Percentiles rank a stretch among this genome's conserved stretches.
Evolutionary conservation across 1,140 invertebrate species (phyloP).

Genomic region (Euura lappo): DNA sequence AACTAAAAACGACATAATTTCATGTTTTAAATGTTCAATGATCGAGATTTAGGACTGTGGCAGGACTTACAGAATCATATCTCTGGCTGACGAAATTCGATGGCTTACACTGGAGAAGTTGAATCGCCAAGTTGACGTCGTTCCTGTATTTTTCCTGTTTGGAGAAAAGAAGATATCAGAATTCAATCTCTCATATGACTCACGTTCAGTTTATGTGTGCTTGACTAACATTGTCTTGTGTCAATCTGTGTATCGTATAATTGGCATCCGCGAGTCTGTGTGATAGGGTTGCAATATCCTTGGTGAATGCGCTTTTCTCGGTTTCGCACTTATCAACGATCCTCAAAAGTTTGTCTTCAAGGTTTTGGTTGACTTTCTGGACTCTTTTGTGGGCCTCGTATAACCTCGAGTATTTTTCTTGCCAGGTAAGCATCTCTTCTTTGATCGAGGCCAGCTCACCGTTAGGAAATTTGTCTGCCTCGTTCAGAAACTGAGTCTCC

Average conservation of each 20-base stretch:
- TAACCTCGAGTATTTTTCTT: constrained; percentile 88
- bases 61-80: constrained; percentile 82
- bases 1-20: constrained; percentile 68
- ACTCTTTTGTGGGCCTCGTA: constrained; percentile 93
- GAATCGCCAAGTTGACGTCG: constrained; percentile 93
- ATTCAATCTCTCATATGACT: background rate
- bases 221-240: constrained; percentile 88
- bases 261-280: constrained; percentile 88
- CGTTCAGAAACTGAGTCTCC: constrained; percentile 84
- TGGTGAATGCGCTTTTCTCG: constrained; percentile 86
- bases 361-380: constrained; percentile 93
- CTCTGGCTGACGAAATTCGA: constrained; percentile 93
- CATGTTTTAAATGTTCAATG: constrained; percentile 18
- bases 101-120: constrained; percentile 93
- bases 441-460: constrained; percentile 77
- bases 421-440: constrained; percentile 85
- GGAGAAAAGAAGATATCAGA: constrained; percentile 33
- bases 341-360: constrained; percentile 93
- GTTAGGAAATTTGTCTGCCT: constrained; percentile 76
- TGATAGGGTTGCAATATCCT: constrained; percentile 86
- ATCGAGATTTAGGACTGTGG: constrained; percentile 11
- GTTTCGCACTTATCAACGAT: constrained; percentile 93
- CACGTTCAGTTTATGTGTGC: background rate
- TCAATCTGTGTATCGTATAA: constrained; percentile 82
- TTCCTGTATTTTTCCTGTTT: constrained; percentile 89